Evolutionary conservation across 2,113 vertebrate species (phyloP).

Genomic region (Verasper variegatus): DNA sequence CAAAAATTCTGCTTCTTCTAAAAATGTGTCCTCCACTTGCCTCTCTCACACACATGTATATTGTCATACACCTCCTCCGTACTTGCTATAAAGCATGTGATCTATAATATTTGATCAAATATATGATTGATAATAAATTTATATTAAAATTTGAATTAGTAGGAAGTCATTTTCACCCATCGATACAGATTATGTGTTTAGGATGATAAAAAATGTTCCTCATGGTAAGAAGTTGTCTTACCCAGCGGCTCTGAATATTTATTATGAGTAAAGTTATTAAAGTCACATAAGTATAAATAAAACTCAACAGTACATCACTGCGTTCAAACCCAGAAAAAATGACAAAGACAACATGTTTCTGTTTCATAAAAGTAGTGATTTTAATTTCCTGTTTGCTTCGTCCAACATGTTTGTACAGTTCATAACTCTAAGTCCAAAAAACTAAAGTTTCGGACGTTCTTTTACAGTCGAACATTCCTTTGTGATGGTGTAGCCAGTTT

Average conservation of each 20-base stretch:
- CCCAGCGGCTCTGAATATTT: neutral
- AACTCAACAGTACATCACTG: too few species aligned
- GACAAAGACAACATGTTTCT: conserved; percentile 18
- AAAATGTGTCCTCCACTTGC: too few species aligned
- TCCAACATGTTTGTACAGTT: conserved; percentile 54
- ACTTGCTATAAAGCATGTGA: neutral
- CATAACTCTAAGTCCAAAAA: conserved; percentile 33
- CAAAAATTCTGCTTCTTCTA: too few species aligned
- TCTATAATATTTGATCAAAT: neutral
- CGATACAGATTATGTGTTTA: neutral
- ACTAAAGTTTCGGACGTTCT: conserved; percentile 24
- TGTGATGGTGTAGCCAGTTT: conserved; percentile 56
- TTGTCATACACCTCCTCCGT: too few species aligned
- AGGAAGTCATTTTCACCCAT: neutral
- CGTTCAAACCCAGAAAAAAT: conserved; percentile 15
- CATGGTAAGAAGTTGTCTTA: too few species aligned
- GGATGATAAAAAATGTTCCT: too few species aligned
- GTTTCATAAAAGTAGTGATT: conserved; percentile 72
- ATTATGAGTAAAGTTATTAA: neutral
- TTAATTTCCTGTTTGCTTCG: conserved; percentile 57
- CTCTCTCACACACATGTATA: too few species aligned
- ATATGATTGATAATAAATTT: too few species aligned
- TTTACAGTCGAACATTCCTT: conserved; percentile 31
- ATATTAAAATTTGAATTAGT: too few species aligned
- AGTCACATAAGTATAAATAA: too few species aligned